Evolutionary conservation across 2,797 vertebrate species (phyloP), one percentile per base, ranked within the genome.

Genomic region (Borostomias antarcticus): DNA sequence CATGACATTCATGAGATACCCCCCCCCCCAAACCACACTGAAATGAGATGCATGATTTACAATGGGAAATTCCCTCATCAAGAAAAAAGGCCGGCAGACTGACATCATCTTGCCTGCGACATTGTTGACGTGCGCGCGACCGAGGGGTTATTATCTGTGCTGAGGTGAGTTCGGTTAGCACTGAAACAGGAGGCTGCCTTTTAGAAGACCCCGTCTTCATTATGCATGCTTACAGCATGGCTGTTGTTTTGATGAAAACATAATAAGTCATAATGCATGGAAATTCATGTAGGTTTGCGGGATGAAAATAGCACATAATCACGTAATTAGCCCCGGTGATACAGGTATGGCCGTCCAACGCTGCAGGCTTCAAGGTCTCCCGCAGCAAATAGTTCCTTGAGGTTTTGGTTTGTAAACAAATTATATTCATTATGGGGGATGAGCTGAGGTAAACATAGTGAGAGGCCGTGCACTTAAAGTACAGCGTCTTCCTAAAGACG

Each of bases 291-390:
- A 85, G 85, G 82, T 89, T 86, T 89, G 83, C 54, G 78, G 85
- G 85, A 84, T 89, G 84, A 90, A 92, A 92, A 93, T 90, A 88
- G 83, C 85, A 82, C 84, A 85, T 92, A 92, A 93, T 92, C 92
- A 89, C 87, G 79, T 82, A 78, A 89, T 89, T 90, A 89, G 83
- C 85, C 82, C 80, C 82, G 89, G 91, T 70, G 73, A 87, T 75
- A 76, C 84, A 90, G 88, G 90, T 90, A 88, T 89, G 81, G 78
- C 79, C 64, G 59, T 86, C 84, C 80, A 78, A 78, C 82, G 86
- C 78, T 76, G 69, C 85, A 86, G 85, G 88, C 85, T 85, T 81
- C 73, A 77, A 86, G 83, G 89, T 82, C 86, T 84, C 75, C 45
- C n/a, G 72, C 73, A 63, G 82, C 74, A 85, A 88, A 87, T 87